Evolutionary conservation across 2,113 vertebrate genomes (phyloP), one percentile per base, ranked within the genome.

Genomic region (Lichenostomus cassidix): DNA sequence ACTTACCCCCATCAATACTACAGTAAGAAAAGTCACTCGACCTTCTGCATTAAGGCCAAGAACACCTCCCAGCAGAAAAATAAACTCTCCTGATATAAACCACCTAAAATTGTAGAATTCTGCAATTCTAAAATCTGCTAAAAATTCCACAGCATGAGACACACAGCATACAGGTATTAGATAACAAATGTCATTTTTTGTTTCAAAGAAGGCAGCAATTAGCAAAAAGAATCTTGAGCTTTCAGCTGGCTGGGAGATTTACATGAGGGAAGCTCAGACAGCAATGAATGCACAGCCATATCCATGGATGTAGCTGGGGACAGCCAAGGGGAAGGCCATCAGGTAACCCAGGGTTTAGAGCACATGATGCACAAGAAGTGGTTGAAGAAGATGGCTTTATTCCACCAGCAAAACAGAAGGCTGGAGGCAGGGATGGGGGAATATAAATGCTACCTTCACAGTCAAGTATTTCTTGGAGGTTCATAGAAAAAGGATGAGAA

Each of bases 281-380:
- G 49, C 29, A 50, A 37, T 0, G 4, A 83, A 41, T 17, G 25
- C 24, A 67, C 1, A 67, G 56, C n/a, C 35, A 46, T 5, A 39
- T 17, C 42, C 47, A 79, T 1, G 4, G 85, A 39, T 5, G 27
- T 11, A 14, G 19, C 55, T 49, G 37, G 44, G 69, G 10, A 49
- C 5, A 46, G n/a, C 39, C 23, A 67, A 41, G 20, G 39, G 18
- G 41, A 86, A 31, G 23, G 50, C 31, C 44, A 56, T 2, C 29
- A 41, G 19, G 33, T 31, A 15, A 35, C 15, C 14, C 31, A 44
- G 20, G 24, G 29, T 1, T 3, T 10, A 28, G 15, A 68, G 18
- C 9, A 42, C 8, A 12, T 0, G 6, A 50, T 49, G 42, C 52
- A 42, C 35, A 35, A 68, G 29, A 39, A 68, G 46, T 3, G 0